Percentiles rank a stretch among this genome's conserved stretches.
Evolutionary conservation across 2,797 vertebrate genomes (phyloP).

Genomic region (Poecilia wingei): DNA sequence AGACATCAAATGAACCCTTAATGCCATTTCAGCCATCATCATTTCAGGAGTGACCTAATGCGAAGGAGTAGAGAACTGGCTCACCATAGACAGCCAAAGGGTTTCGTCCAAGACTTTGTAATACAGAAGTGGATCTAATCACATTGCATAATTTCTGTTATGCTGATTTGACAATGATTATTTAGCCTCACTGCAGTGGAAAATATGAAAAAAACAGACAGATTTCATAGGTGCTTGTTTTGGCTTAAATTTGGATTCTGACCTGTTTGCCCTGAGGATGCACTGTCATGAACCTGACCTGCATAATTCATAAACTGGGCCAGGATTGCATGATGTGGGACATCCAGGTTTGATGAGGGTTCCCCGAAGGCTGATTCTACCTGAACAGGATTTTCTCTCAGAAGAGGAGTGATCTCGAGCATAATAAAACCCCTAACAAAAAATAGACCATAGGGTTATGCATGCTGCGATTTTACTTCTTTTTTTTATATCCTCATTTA

Average conservation of each 20-base stretch:
- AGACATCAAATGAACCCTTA: constrained; percentile 23
- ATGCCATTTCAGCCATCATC: constrained; percentile 19
- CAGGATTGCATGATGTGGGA: constrained; percentile 18
- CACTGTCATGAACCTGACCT: constrained; percentile 10
- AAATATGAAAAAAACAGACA: not conserved
- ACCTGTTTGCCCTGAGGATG: constrained; percentile 1
- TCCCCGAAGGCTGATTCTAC: constrained; percentile 21
- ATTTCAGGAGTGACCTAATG: constrained; percentile 16
- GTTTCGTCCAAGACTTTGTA: constrained; percentile 2
- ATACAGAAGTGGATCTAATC: constrained; percentile 6
- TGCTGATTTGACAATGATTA: constrained; percentile 1
- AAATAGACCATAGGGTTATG: constrained; percentile 15
- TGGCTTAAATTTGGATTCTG: constrained; percentile 4
- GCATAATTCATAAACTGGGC: constrained; percentile 21
- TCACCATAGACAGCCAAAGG: not conserved
- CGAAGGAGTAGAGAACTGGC: not conserved
- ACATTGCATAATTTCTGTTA: not conserved
- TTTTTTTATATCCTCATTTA: constrained; percentile 30
- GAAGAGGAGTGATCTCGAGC: constrained; percentile 9
- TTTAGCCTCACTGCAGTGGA: not conserved
- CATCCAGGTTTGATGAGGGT: constrained; percentile 22
- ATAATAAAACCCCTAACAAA: constrained; percentile 12
- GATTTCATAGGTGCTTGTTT: constrained; percentile 3
- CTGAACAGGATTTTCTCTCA: constrained; percentile 30
- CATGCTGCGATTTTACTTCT: constrained; percentile 25